These are phyloP conservation scores for Gallinago media DNA, from an alignment of 2,113 vertebrate genomes.

Conservation along the genomic window DNA sequence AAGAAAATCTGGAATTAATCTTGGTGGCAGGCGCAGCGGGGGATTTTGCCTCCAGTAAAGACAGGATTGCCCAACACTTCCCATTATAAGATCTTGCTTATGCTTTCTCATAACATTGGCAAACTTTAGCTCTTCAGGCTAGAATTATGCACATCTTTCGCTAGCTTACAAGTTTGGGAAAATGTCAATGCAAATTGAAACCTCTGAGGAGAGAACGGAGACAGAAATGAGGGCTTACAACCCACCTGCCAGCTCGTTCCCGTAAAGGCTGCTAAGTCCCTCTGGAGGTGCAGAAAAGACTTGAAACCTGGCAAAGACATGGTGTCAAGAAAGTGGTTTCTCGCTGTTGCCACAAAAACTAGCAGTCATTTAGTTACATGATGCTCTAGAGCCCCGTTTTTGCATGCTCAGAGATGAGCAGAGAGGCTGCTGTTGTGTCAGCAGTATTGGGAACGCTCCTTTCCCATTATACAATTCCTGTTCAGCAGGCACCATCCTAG, in stretches of 20 bases:
- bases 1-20: slow-evolving; percentile 59
- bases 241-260: neutral
- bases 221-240: neutral
- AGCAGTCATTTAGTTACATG: neutral
- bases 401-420: neutral
- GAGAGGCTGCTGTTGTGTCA: neutral
- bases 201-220: neutral
- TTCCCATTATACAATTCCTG: accelerated
- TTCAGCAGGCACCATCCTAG: neutral
- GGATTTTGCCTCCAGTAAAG: slow-evolving; percentile 13
- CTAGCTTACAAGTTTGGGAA: neutral
- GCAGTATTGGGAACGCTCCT: neutral
- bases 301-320: neutral
- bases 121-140: neutral
- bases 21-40: neutral
- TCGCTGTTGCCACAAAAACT: neutral
- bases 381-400: neutral
- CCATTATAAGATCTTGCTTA: slow-evolving; percentile 27
- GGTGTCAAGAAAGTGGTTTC: neutral
- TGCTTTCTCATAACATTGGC: slow-evolving; percentile 30
- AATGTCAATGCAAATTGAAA: neutral
- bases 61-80: slow-evolving; percentile 53
- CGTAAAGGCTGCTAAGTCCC: neutral
- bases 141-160: neutral
- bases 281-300: neutral